Base-by-base conservation (phyloP, 2,888 invertebrate genomes). In the Cheilosia impressa region DNA sequence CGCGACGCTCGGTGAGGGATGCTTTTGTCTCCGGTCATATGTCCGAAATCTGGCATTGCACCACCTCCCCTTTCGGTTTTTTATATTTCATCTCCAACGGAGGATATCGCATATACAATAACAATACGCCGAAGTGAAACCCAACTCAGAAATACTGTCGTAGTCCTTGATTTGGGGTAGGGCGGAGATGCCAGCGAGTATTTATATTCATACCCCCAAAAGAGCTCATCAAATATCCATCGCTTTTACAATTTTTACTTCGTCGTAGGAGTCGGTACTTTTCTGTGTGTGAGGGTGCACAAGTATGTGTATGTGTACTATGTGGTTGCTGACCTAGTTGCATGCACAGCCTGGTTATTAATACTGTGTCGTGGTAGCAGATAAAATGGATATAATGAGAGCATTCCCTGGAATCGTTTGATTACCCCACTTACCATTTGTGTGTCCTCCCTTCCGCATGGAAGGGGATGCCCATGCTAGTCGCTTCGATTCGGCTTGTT, bases 301-400 rank as follows among this genome's bases (percentile, higher is more conserved):
- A 27, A 41, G 41, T 45, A 31, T 47, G 52, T 63, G 45, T 68
- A 24, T 71, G 47, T 57, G 55, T 58, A 55, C 38, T 71, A 77
- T 85, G 81, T 77, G 77, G 85, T 85, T 85, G 81, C 76, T 81
- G 85, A 85, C 85, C 85, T 85, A 85, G 66, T 81, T 85, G 80
- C 81, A 81, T 85, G 77, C 57, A 85, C 68, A 81, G 68, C 77
- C 81, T 77, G 76, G 77, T 77, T 85, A 81, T 85, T 85, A 85
- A 81, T 85, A 81, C 85, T 68, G 52, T 81, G 76, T 68, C 76
- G 57, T 77, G 71, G 76, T 81, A 72, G 85, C 76, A 63, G 81
- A 85, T 81, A 72, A 63, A 85, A 77, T 62, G 72, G 53, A 85
- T 85, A 81, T 66, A 85, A 81, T 81, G 85, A 81, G 85, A 73